Percentiles rank a stretch among this genome's conserved stretches.
Conservation (phyloP, 2,797 vertebrate genomes). For the Malurus splendens region DNA sequence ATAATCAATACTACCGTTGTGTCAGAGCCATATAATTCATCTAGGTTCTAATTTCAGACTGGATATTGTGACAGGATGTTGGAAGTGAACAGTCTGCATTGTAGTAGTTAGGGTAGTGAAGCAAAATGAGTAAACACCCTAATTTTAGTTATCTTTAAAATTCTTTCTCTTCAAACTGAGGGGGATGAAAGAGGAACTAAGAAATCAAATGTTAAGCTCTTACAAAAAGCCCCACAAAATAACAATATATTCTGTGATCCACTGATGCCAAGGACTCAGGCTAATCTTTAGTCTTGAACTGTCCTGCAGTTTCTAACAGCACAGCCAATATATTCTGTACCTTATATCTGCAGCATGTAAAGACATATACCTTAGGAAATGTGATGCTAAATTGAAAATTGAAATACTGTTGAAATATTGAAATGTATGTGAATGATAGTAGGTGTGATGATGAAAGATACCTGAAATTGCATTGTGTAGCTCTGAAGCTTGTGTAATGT, state of each 20-base stretch:
- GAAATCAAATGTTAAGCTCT: background rate
- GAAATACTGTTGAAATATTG: background rate
- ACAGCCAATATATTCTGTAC: background rate
- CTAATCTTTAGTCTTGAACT: background rate
- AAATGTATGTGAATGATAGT: background rate
- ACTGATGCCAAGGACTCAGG: background rate
- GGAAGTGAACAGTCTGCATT: background rate
- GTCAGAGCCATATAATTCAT: background rate
- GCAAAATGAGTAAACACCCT: background rate
- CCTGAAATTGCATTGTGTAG: background rate
- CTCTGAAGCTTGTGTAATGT: background rate
- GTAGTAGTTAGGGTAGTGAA: background rate
- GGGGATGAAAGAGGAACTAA: background rate
- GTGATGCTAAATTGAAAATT: background rate
- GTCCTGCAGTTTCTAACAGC: background rate
- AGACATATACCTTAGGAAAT: background rate
- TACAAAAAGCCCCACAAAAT: rapidly evolving
- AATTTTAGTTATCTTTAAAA: background rate
- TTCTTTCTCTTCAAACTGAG: background rate
- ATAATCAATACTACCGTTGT: rapidly evolving
- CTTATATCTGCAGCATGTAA: background rate
- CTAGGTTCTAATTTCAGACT: background rate
- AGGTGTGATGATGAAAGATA: background rate
- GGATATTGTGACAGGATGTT: rapidly evolving
- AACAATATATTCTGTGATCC: background rate